Percentiles rank a stretch among this genome's conserved stretches.
Conservation (phyloP, 2,113 vertebrate species). For the Xenotilapia flavipinnis region DNA sequence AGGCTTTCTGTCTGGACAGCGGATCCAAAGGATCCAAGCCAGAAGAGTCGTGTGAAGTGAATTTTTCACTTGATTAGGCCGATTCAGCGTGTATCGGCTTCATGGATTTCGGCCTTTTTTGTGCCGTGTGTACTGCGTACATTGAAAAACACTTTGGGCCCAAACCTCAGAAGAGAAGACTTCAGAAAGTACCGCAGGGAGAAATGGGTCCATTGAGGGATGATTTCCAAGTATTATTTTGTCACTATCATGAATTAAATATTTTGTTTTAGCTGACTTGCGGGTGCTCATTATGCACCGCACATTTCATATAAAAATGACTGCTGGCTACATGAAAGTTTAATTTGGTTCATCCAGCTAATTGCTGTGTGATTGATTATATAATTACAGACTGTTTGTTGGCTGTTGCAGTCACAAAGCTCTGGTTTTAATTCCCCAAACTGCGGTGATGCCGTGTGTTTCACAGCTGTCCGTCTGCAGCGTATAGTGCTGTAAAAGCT, state of each 20-base stretch:
- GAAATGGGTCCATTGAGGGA: slow-evolving; percentile 12
- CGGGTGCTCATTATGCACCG: slow-evolving; percentile 29
- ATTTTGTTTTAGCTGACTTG: slow-evolving; percentile 43
- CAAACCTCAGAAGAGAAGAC: slow-evolving; percentile 2
- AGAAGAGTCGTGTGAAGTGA: background rate
- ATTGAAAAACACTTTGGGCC: background rate
- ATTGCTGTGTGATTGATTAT: slow-evolving; percentile 57
- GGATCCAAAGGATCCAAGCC: background rate
- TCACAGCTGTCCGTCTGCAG: background rate
- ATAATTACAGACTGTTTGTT: slow-evolving; percentile 49
- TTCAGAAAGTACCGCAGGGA: background rate
- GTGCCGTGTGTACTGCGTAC: background rate
- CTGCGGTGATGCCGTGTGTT: background rate
- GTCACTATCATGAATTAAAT: slow-evolving; percentile 57
- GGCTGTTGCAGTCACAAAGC: slow-evolving; percentile 1
- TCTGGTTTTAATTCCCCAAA: slow-evolving; percentile 4
- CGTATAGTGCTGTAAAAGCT: background rate
- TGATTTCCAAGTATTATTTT: slow-evolving; percentile 42
- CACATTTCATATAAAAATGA: slow-evolving; percentile 40
- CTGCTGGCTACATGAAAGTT: slow-evolving; percentile 57
- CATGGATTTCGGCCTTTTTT: background rate
- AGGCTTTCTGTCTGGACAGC: background rate
- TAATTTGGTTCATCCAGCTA: slow-evolving; percentile 52
- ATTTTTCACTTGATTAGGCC: background rate
- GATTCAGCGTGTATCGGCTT: background rate